Evolutionary conservation across 2,797 vertebrate genomes (phyloP).

Genomic region (Pipistrellus kuhlii): DNA sequence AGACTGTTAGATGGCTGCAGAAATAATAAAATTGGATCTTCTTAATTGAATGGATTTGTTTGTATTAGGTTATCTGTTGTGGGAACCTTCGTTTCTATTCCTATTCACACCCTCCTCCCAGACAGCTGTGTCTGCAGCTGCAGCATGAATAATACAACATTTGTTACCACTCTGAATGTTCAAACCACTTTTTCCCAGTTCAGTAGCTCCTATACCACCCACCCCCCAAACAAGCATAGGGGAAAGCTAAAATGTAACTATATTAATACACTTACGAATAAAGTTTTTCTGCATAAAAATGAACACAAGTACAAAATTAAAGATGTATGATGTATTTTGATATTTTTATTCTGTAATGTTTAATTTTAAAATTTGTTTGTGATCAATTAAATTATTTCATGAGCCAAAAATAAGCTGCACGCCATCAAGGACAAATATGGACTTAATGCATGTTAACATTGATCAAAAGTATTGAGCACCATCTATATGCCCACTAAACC

Average conservation of each 20-base stretch:
- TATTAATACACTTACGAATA: background rate
- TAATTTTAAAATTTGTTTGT: background rate
- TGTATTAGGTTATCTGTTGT: constrained; percentile 25
- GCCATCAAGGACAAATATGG: background rate
- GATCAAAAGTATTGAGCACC: background rate
- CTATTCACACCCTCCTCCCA: background rate
- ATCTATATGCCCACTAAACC: background rate
- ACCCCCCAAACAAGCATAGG: background rate
- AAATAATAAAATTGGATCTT: background rate
- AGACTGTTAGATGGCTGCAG: background rate
- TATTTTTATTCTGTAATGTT: constrained; percentile 13
- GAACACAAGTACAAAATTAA: background rate
- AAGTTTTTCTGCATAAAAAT: background rate
- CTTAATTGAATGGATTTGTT: constrained; percentile 13
- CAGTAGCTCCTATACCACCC: background rate
- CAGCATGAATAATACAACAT: background rate
- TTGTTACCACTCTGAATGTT: background rate
- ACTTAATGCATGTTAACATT: background rate
- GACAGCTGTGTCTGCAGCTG: constrained; percentile 45
- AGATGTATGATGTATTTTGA: background rate
- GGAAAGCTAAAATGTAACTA: background rate
- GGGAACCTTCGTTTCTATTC: background rate
- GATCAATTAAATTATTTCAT: background rate
- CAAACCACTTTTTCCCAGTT: background rate
- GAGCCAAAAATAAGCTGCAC: background rate